Percentiles rank a stretch among this genome's conserved stretches.
These are phyloP conservation scores for Nephrotoma appendiculata DNA, from an alignment of 2,888 invertebrate genomes.

Conservation along the genomic window DNA sequence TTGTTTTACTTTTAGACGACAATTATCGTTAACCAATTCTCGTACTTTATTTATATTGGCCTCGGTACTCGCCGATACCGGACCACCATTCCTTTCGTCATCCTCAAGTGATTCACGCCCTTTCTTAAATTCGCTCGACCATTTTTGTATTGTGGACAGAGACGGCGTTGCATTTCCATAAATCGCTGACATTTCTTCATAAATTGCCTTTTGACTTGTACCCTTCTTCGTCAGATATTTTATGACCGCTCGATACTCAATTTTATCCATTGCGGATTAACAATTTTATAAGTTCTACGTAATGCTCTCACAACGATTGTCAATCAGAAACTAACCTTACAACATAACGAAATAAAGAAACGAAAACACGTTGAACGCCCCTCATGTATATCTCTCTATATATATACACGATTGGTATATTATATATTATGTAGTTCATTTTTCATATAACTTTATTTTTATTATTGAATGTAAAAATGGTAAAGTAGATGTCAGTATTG, in stretches of 20 bases:
- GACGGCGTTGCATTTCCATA: neutral
- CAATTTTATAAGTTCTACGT: neutral
- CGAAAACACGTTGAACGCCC: neutral
- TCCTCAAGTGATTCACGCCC: neutral
- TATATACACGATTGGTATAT: neutral
- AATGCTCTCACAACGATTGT: neutral
- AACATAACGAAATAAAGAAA: neutral
- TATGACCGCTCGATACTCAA: neutral
- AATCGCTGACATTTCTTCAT: neutral
- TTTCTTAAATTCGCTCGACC: neutral
- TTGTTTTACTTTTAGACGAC: neutral
- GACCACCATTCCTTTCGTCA: neutral
- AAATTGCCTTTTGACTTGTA: neutral
- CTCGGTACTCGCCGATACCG: neutral
- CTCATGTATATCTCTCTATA: neutral
- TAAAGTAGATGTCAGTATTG: slow-evolving; percentile 17
- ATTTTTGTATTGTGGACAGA: neutral
- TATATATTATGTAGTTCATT: neutral
- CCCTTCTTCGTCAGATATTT: neutral
- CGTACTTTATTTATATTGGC: neutral
- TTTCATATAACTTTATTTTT: slow-evolving; percentile 3
- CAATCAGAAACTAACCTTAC: neutral
- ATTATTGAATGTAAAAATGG: slow-evolving; percentile 3
- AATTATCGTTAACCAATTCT: neutral
- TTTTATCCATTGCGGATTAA: neutral